Percentiles rank a stretch among this genome's conserved stretches.
Conservation (phyloP, 2,113 vertebrate genomes). For the Scatophagus argus region DNA sequence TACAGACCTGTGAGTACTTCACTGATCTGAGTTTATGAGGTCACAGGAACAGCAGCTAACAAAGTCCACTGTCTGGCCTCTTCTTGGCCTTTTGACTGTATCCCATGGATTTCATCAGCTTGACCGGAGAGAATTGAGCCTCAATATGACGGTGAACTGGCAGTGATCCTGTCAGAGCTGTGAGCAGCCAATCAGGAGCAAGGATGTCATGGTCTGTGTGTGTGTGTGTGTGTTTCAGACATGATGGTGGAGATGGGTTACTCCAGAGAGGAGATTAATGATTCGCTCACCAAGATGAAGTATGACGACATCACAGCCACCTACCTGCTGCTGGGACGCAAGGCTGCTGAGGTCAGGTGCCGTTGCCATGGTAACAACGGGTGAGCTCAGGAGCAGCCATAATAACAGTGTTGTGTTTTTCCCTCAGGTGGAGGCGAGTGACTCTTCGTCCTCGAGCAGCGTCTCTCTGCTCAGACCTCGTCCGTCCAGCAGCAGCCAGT, state of each 20-base stretch:
- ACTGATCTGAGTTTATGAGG: too few species aligned
- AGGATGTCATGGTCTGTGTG: neutral
- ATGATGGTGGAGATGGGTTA: constrained; percentile 59
- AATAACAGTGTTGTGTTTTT: neutral
- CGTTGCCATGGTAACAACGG: constrained; percentile 7
- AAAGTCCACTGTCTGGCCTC: too few species aligned
- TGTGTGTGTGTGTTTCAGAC: constrained; percentile 33
- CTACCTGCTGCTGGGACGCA: constrained; percentile 58
- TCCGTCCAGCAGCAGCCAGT: constrained; percentile 37
- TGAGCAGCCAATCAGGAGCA: neutral
- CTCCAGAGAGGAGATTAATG: constrained; percentile 50
- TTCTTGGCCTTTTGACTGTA: too few species aligned
- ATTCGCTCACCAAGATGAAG: constrained; percentile 57
- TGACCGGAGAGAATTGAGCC: too few species aligned
- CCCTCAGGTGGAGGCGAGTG: constrained; percentile 27
- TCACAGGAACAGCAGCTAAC: too few species aligned
- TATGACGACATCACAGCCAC: constrained; percentile 64
- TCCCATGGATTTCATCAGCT: too few species aligned
- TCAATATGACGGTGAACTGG: too few species aligned
- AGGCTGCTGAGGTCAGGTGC: constrained; percentile 44
- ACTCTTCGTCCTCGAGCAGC: neutral
- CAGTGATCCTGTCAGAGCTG: too few species aligned
- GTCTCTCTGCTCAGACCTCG: constrained; percentile 23
- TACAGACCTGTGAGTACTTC: neutral
- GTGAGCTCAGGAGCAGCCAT: neutral